phyloP scores from a whole-genome alignment of 2,888 invertebrate species.

The Copidosoma aretas region DNA sequence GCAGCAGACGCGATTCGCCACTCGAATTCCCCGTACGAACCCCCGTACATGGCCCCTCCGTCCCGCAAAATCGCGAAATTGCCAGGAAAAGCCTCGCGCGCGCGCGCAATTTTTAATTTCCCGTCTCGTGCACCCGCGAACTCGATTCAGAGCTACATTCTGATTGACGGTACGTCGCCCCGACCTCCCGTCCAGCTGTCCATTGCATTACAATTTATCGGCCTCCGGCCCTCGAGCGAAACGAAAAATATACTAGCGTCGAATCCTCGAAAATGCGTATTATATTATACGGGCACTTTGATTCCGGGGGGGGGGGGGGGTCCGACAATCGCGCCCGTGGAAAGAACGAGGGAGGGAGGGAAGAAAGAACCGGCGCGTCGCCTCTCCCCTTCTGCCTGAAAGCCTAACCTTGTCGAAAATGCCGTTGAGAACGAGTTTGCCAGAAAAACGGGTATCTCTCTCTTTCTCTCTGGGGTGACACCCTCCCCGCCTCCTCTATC shows the following conservation, averaged over 20 bases:
- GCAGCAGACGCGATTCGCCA: too few species aligned
- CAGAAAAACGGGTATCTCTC: slow-evolving; percentile 26
- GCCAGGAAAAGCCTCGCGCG: neutral
- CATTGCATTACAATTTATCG: too few species aligned
- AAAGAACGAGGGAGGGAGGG: neutral
- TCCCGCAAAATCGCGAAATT: neutral
- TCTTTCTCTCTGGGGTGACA: too few species aligned
- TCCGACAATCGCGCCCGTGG: neutral
- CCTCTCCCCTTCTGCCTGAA: slow-evolving; percentile 13
- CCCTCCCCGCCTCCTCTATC: too few species aligned
- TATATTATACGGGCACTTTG: too few species aligned
- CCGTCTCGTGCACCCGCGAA: neutral
- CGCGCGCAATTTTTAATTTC: slow-evolving; percentile 5
- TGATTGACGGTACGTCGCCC: slow-evolving; percentile 32
- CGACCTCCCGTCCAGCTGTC: slow-evolving; percentile 19
- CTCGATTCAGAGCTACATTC: too few species aligned
- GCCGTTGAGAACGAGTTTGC: slow-evolving; percentile 36
- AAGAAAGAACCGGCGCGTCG: slow-evolving; percentile 5
- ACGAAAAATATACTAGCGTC: too few species aligned
- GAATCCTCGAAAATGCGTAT: too few species aligned
- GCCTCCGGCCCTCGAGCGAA: too few species aligned
- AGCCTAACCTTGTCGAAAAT: slow-evolving; percentile 37
- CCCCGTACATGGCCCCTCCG: neutral
- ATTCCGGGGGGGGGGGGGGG: too few species aligned
- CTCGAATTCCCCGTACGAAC: too few species aligned